These are phyloP conservation scores for Calephelis virginiensis DNA, from an alignment of 1,140 invertebrate genomes.

Conservation along the genomic window DNA sequence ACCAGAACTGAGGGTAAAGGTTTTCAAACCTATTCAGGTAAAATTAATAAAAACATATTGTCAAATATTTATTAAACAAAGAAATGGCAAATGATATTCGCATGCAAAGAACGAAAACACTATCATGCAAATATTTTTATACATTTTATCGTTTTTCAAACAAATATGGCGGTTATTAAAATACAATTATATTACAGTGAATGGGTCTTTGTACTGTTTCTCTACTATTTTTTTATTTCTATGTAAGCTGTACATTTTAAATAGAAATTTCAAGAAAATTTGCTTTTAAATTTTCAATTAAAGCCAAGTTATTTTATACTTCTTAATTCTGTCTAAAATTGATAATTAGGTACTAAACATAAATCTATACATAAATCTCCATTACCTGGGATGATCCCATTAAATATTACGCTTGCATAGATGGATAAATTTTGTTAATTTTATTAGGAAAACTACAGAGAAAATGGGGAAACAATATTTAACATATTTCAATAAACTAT, in stretches of 20 bases:
- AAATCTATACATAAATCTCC: too few species aligned
- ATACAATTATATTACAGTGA: conserved; percentile 17
- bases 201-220: conserved; percentile 8
- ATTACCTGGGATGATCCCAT: too few species aligned
- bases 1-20: not conserved
- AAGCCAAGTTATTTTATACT: too few species aligned
- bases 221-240: not conserved
- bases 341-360: too few species aligned
- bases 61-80: conserved; percentile 56
- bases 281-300: too few species aligned
- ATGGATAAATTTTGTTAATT: too few species aligned
- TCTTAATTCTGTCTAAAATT: too few species aligned
- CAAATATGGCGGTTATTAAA: conserved; percentile 26
- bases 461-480: too few species aligned
- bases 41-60: conserved; percentile 36
- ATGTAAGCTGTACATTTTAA: not conserved
- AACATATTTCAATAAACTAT: too few species aligned
- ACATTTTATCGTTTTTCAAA: conserved; percentile 24
- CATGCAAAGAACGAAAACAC: conserved; percentile 66
- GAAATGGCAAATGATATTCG: conserved; percentile 57
- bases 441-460: too few species aligned
- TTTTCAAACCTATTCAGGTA: not conserved
- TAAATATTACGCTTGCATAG: too few species aligned
- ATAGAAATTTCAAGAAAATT: too few species aligned
- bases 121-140: conserved; percentile 60